Evolutionary conservation across 2,888 invertebrate species (phyloP).

Genomic region (Phasia obesa): DNA sequence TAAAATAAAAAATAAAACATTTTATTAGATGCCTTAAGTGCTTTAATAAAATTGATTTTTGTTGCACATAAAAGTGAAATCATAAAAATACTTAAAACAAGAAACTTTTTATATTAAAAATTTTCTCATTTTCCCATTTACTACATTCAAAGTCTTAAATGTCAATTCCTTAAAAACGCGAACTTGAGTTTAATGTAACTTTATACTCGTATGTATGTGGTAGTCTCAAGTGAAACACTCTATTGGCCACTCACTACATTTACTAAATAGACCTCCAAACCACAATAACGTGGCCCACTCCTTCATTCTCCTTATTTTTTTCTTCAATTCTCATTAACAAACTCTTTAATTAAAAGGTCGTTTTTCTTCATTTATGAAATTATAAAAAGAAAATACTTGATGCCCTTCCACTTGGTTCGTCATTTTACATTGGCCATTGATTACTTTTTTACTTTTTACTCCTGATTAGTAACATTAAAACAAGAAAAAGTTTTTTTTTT

Average conservation of each 20-base stretch:
- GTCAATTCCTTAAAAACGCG: too few species aligned
- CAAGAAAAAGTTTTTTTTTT: neutral
- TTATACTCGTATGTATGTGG: too few species aligned
- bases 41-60: too few species aligned
- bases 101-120: too few species aligned
- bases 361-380: conserved; percentile 54
- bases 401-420: neutral
- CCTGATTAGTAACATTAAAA: conserved; percentile 2
- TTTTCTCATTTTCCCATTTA: too few species aligned
- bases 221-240: neutral
- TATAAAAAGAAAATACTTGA: neutral
- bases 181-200: too few species aligned
- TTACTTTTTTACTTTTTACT: conserved; percentile 30
- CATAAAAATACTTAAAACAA: too few species aligned
- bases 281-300: neutral
- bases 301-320: too few species aligned
- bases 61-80: too few species aligned
- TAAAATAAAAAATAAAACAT: too few species aligned
- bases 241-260: neutral
- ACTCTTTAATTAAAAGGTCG: conserved; percentile 59
- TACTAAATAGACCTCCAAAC: neutral
- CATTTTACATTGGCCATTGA: conserved; percentile 52
- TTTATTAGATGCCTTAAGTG: too few species aligned
- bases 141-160: too few species aligned
- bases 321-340: neutral